A percentile compares a stretch with the other conserved stretches of the same genome.
Conservation (phyloP, 1,140 invertebrate species). For the Luehdorfia chinensis region DNA sequence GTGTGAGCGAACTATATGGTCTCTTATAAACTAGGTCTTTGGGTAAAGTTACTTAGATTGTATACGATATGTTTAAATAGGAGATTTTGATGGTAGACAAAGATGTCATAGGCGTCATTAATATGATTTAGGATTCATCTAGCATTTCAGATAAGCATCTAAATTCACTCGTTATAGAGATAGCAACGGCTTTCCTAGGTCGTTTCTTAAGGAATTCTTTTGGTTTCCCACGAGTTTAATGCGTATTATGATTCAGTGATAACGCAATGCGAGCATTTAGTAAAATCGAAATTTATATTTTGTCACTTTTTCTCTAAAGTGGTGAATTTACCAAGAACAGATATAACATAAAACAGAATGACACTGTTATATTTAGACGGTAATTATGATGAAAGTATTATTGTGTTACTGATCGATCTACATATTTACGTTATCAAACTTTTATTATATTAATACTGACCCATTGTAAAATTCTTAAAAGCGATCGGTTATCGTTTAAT, state of each 20-base stretch:
- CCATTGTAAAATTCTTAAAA: no score
- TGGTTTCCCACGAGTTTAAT: slow-evolving; percentile 11
- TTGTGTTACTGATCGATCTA: no score
- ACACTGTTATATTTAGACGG: no score
- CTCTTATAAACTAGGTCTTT: slow-evolving; percentile 47
- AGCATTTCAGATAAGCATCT: slow-evolving; percentile 16
- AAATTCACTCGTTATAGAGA: background rate
- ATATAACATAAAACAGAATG: no score
- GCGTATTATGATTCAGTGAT: slow-evolving; percentile 6
- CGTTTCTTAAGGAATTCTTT: slow-evolving; percentile 9
- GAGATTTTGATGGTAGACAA: background rate
- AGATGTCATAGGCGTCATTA: slow-evolving; percentile 2
- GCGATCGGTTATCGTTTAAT: slow-evolving; percentile 37
- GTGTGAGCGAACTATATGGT: slow-evolving; percentile 56
- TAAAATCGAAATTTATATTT: slow-evolving; percentile 1
- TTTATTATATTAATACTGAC: no score
- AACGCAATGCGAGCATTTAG: slow-evolving; percentile 7
- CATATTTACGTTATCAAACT: no score
- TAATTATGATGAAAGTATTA: no score
- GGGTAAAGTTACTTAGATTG: slow-evolving; percentile 22
- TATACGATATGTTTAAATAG: slow-evolving; percentile 1
- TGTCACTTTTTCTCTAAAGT: slow-evolving; percentile 1
- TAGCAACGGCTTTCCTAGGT: slow-evolving; percentile 3
- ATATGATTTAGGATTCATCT: slow-evolving; percentile 17
- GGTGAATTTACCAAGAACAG: slow-evolving; percentile 5